phyloP scores from a whole-genome alignment of 2,797 vertebrate genomes.

The Anas flavirostris region DNA sequence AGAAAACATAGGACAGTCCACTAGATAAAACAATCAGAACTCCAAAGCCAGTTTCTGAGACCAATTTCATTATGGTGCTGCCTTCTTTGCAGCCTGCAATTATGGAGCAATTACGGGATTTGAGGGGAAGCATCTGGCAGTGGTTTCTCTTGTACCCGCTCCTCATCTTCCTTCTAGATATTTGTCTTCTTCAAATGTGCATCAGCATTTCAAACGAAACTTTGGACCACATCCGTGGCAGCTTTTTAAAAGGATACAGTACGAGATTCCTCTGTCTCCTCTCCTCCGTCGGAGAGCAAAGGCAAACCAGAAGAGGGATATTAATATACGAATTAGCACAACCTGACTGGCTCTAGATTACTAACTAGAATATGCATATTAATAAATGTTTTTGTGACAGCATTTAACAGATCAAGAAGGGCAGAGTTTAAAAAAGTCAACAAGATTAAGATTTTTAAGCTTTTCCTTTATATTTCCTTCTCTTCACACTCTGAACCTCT shows the following conservation, averaged over 20 bases:
- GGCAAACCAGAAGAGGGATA: constrained; percentile 81
- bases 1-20: background rate
- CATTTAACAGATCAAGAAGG: constrained; percentile 82
- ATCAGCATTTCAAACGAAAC: constrained; percentile 49
- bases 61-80: background rate
- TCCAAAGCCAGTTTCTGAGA: background rate
- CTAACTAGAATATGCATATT: constrained; percentile 86
- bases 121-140: background rate
- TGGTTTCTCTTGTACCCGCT: background rate
- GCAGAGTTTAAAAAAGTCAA: constrained; percentile 76
- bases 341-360: constrained; percentile 85
- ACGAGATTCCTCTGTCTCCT: constrained; percentile 12
- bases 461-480: constrained; percentile 52
- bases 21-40: background rate
- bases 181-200: constrained; percentile 27
- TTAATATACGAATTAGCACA: constrained; percentile 86
- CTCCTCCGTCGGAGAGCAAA: constrained; percentile 66
- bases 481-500: background rate
- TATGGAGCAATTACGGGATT: background rate
- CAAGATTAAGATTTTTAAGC: constrained; percentile 71
- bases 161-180: too few relatives aligned
- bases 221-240: constrained; percentile 1
- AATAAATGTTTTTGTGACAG: constrained; percentile 85
- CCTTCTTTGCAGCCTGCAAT: constrained; percentile 7
- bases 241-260: constrained; percentile 1